phyloP scores from a whole-genome alignment of 1,140 invertebrate genomes.

The Paracyclopina nana region DNA sequence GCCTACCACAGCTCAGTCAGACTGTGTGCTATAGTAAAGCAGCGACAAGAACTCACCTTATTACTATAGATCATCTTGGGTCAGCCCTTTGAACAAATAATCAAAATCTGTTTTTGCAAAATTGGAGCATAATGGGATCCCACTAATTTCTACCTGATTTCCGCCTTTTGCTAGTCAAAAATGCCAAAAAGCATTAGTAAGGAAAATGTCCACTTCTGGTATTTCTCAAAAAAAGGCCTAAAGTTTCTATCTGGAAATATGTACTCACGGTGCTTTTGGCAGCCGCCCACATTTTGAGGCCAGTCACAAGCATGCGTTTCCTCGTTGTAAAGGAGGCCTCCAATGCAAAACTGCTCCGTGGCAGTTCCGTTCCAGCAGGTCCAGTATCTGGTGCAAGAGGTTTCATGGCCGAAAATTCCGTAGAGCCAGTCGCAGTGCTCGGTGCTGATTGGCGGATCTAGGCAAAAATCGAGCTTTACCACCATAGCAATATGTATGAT shows the following conservation, averaged over 20 bases:
- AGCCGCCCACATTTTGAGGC: constrained; percentile 76
- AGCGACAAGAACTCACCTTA: too few relatives aligned
- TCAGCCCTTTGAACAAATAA: too few relatives aligned
- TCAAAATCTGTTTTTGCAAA: too few relatives aligned
- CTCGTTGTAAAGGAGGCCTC: constrained; percentile 73
- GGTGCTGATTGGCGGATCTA: constrained; percentile 55
- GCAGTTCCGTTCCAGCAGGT: constrained; percentile 84
- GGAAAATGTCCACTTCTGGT: background rate
- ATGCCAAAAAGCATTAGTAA: background rate
- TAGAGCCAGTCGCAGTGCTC: constrained; percentile 83
- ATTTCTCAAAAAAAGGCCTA: background rate
- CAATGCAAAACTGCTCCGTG: constrained; percentile 77
- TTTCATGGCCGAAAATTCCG: constrained; percentile 78
- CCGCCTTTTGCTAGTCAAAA: background rate
- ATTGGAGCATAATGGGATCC: background rate
- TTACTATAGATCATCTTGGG: too few relatives aligned
- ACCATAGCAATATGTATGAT: too few relatives aligned
- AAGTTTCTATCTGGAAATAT: too few relatives aligned
- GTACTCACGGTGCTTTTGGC: constrained; percentile 75
- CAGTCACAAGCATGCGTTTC: constrained; percentile 72
- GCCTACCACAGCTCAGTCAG: too few relatives aligned
- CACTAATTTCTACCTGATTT: background rate
- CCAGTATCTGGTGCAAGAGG: constrained; percentile 77
- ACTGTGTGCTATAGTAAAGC: too few relatives aligned
- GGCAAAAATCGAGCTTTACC: too few relatives aligned